Evolutionary conservation across 2,113 vertebrate genomes (phyloP).

Genomic region (Marcusenius ussheri): DNA sequence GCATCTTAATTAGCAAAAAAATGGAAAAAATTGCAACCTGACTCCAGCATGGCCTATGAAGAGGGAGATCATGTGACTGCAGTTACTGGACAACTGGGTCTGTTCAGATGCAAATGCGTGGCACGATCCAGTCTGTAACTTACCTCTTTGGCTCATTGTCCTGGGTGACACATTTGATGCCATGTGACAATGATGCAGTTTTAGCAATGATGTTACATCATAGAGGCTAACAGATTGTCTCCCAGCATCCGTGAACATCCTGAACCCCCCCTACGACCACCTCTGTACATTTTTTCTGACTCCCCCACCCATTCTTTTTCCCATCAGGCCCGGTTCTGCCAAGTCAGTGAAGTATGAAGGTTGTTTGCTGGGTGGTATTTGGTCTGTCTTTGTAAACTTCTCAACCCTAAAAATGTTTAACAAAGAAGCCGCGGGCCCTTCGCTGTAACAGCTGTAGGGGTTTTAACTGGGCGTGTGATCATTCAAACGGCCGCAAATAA

Average conservation of each 20-base stretch:
- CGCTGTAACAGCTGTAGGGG: not conserved
- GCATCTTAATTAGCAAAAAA: not conserved
- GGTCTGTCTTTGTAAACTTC: not conserved
- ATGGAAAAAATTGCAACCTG: not conserved
- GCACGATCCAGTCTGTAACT: not conserved
- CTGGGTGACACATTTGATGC: not conserved
- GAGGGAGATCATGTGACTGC: not conserved
- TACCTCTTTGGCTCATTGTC: not conserved
- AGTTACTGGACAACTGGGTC: not conserved
- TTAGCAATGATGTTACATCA: not conserved
- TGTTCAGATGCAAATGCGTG: not conserved
- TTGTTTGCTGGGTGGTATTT: not conserved
- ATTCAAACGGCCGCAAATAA: not conserved
- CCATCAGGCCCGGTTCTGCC: not conserved
- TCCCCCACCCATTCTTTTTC: no score
- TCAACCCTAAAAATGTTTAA: not conserved
- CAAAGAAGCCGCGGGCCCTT: not conserved
- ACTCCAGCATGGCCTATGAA: not conserved
- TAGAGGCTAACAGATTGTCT: not conserved
- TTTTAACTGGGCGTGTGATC: not conserved
- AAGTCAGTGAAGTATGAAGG: not conserved
- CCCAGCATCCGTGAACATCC: not conserved
- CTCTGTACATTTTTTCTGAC: not conserved
- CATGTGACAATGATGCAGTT: not conserved
- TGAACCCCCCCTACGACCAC: not conserved